Base-by-base conservation (phyloP, 2,888 invertebrate species). In the Drosophila neonasuta region DNA sequence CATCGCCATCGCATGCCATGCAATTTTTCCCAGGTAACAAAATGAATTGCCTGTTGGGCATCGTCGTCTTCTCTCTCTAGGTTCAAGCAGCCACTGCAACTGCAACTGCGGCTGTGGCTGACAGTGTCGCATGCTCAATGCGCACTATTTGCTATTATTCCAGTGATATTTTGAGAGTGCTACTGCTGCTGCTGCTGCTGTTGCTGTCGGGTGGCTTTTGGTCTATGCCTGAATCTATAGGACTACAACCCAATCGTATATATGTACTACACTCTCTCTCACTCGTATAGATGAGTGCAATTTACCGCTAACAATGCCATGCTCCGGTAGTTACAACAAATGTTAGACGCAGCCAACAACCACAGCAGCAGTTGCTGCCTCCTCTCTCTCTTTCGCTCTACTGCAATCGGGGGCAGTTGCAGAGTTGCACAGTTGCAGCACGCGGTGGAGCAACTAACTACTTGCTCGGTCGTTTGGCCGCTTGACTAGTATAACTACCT, bases 291-390 rank as follows among this genome's bases (percentile, higher is more conserved):
- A 85, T 83, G 82, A 84, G 86, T 80, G 86, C 83, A 84, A 84
- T 84, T 84, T 86, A 84, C 83, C 86, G 86, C 79, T 84, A 83
- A 86, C 83, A 84, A 84, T 84, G 80, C 83, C 77, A 84, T 86
- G 83, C 79, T 72, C 68, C 74, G 83, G 80, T 77, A 80, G 84
- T 84, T 82, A 84, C 81, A 82, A 84, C 84, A 82, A 82, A 84
- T 81, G 81, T 81, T 81, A 84, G 84, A 73, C 79, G 72, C 80
- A 82, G 82, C 84, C 82, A 79, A 74, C 67, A 63, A 71, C 63
- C 64, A 64, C 74, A 74, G 61, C 70, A 74, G 13, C 41, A 17
- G 3, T 20, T 20, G 20, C 20, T 20, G 0, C 20, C 20, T 20
- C 20, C 20, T 20, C 20, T 3, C 4, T 4, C 15, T 15, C 15